Percentiles rank a stretch among this genome's conserved stretches.
Evolutionary conservation across 2,888 invertebrate species (phyloP).

Genomic region (Octonoba sinensis): DNA sequence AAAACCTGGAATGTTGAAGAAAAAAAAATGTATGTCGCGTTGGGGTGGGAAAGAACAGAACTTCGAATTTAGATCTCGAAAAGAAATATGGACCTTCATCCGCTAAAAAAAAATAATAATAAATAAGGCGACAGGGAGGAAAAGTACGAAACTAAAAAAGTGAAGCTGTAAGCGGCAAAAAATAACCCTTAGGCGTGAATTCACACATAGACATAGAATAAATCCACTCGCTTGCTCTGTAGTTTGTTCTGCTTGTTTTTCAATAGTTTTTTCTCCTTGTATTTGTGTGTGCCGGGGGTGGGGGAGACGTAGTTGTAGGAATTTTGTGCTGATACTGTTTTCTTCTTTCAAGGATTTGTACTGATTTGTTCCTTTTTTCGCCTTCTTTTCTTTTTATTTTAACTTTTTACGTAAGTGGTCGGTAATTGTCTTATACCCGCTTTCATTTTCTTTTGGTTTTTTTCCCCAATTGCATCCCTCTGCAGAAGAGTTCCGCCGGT

Average conservation of each 20-base stretch:
- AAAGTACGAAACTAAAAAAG: constrained; percentile 4
- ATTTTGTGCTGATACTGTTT: constrained; percentile 9
- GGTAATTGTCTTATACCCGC: constrained; percentile 51
- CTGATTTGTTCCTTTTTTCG: constrained; percentile 24
- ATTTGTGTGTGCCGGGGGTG: not conserved
- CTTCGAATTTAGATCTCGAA: constrained; percentile 41
- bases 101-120: constrained; percentile 10
- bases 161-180: constrained; percentile 25
- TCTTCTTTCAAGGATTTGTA: constrained; percentile 21
- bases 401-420: constrained; percentile 37
- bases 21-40: not conserved
- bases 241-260: constrained; percentile 26
- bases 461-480: not conserved
- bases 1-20: not conserved
- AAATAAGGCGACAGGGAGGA: constrained; percentile 14
- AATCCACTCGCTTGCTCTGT: constrained; percentile 35
- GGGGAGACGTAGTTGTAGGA: not conserved
- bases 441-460: constrained; percentile 23
- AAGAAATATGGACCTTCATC: constrained; percentile 38
- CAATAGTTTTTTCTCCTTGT: constrained; percentile 6
- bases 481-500: not conserved
- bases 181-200: constrained; percentile 37
- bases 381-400: constrained; percentile 2
- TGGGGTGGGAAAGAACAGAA: constrained; percentile 1
- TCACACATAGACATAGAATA: constrained; percentile 39